A percentile compares a stretch with the other conserved stretches of the same genome.
Conservation (phyloP, 2,113 vertebrate genomes). For the Stigmatopora argus region DNA sequence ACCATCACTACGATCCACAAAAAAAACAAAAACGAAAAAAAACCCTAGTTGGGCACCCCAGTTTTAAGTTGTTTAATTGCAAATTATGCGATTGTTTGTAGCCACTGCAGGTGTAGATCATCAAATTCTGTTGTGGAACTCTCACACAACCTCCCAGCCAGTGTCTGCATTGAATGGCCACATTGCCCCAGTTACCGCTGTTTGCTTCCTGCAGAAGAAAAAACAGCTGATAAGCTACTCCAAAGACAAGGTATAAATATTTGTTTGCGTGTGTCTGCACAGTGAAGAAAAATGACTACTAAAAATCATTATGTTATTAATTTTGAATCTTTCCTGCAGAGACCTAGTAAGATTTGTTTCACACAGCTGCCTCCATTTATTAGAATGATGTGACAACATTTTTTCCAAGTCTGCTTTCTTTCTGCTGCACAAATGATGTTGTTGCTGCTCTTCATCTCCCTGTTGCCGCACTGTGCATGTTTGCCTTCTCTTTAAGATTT, state of each 20-base stretch:
- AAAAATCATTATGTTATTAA: conserved; percentile 21
- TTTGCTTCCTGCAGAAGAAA: conserved; percentile 71
- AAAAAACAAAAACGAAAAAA: no score
- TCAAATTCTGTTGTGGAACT: conserved; percentile 79
- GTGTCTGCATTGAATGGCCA: conserved; percentile 72
- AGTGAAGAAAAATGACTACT: conserved; percentile 19
- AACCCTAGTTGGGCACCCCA: no score
- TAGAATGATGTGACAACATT: conserved; percentile 7
- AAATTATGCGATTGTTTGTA: conserved; percentile 43
- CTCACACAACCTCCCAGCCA: conserved; percentile 73
- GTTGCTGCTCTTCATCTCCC: conserved; percentile 17
- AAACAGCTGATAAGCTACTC: conserved; percentile 81
- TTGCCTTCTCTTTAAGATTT: conserved; percentile 44
- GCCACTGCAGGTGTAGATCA: conserved; percentile 78
- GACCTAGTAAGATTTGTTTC: conserved; percentile 12
- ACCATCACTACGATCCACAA: no score
- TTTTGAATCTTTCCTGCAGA: conserved; percentile 21
- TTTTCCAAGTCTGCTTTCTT: conserved; percentile 9
- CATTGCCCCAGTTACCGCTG: conserved; percentile 65
- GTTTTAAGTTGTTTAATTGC: conserved; percentile 13
- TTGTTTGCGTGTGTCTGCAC: conserved; percentile 7
- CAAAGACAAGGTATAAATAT: conserved; percentile 73
- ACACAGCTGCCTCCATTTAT: conserved; percentile 8
- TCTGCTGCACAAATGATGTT: conserved; percentile 31
- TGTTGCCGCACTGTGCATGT: conserved; percentile 29